Base-by-base conservation (phyloP, 2,888 invertebrate species). In the Amiota communis region DNA sequence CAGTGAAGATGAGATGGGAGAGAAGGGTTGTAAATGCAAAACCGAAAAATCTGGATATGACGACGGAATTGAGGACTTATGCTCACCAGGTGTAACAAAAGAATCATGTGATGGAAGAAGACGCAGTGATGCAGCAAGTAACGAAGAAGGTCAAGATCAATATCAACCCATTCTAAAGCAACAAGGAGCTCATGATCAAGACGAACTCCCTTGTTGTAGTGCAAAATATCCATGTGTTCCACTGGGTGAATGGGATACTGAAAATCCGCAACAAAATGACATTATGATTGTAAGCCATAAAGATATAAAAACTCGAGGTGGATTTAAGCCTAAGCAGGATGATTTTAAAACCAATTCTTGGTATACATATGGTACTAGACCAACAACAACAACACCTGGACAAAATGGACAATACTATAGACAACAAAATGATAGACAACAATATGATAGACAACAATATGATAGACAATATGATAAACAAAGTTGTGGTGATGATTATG, bases 271-370 rank as follows among this genome's bases (percentile, higher is more conserved):
- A n/a, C n/a, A n/a, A n/a, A 1, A 11, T 3, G 67, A 53, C 36
- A n/a, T 68, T 8, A 6, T 53, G 1, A 48, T 68, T n/a, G 2
- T 68, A 13, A 68, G 67, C 23, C 51, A 68, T 17, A 68, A 23
- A 15, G 67, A 68, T 36, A 51, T 68, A n/a, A 68, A 68, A 53
- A 53, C n/a, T 2, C 17, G 51, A 12, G 51, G 67, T 8, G 67
- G 67, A 9, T 53, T 51, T 51, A 68, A 68, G 13, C 53, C 13
- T 6, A 48, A 15, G 3, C 11, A 67, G 1, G 11, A 51, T 2
- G 0, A 67, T 11, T 6, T 1, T 17, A 12, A 46, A 6, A 51
- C 8, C 11, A 17, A 17, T 20, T 47, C 64, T n/a, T 64, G 64
- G 64, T 64, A 13, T 64, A 9, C 46, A 64, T 64, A 63, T 63